Evolutionary conservation across 2,113 vertebrate species (phyloP).

Genomic region (Brachyistius frenatus): DNA sequence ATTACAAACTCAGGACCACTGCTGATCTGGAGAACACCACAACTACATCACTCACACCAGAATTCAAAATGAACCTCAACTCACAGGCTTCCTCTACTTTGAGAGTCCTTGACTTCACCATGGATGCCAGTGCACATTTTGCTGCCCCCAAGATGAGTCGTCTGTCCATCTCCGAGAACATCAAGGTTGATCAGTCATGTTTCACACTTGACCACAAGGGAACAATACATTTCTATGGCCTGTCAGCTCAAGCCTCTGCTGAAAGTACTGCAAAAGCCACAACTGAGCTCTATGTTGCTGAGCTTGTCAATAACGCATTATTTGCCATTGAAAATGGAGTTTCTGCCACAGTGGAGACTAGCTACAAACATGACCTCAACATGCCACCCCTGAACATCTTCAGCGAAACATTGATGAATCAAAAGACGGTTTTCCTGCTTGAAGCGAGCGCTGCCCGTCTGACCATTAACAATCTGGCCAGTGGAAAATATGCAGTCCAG

Average conservation of each 20-base stretch:
- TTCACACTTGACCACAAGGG: slow-evolving; percentile 85
- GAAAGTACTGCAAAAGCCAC: slow-evolving; percentile 82
- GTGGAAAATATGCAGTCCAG: slow-evolving; percentile 84
- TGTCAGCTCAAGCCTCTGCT: slow-evolving; percentile 80
- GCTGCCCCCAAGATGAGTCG: slow-evolving; percentile 80
- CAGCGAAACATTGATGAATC: slow-evolving; percentile 82
- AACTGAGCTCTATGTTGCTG: slow-evolving; percentile 83
- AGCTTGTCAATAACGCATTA: slow-evolving; percentile 80
- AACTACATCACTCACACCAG: slow-evolving; percentile 77
- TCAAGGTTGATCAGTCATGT: slow-evolving; percentile 84
- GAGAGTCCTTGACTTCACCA: slow-evolving; percentile 84
- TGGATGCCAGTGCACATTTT: slow-evolving; percentile 85
- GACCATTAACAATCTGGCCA: slow-evolving; percentile 82
- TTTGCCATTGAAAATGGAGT: slow-evolving; percentile 84
- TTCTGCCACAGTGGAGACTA: slow-evolving; percentile 80
- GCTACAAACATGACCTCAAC: slow-evolving; percentile 88
- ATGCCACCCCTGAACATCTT: slow-evolving; percentile 84
- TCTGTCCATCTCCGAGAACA: slow-evolving; percentile 84
- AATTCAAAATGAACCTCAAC: slow-evolving; percentile 85
- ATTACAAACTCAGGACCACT: slow-evolving; percentile 85
- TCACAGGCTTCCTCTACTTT: slow-evolving; percentile 85
- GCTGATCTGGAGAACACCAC: slow-evolving; percentile 88
- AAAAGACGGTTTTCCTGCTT: slow-evolving; percentile 82
- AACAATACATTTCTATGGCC: slow-evolving; percentile 76
- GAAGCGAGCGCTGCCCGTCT: slow-evolving; percentile 78